A percentile compares a stretch with the other conserved stretches of the same genome.
Evolutionary conservation across 2,797 vertebrate genomes (phyloP).

Genomic region (Amazona finschi): DNA sequence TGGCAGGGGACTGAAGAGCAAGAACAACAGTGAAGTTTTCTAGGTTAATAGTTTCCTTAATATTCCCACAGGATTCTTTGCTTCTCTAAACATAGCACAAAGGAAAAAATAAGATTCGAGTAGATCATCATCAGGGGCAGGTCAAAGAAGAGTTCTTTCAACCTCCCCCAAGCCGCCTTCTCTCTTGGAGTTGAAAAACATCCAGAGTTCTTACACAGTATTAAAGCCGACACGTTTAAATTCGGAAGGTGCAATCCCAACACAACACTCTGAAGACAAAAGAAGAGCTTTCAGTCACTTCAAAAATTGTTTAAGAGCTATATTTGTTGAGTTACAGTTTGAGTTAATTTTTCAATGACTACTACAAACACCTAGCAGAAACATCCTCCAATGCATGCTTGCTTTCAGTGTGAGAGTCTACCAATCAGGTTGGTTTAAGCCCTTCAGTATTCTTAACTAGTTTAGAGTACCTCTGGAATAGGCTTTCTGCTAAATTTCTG

Average conservation of each 20-base stretch:
- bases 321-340: background rate
- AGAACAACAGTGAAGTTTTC: constrained; percentile 47
- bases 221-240: background rate
- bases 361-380: background rate
- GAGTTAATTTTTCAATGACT: background rate
- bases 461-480: background rate
- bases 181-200: background rate
- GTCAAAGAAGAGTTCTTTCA: constrained; percentile 24
- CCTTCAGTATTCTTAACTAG: background rate
- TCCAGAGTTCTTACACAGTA: accelerated
- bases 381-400: background rate
- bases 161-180: background rate
- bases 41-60: constrained; percentile 63
- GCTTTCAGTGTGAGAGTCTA: background rate
- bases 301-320: background rate
- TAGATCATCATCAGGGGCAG: constrained; percentile 15
- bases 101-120: constrained; percentile 29
- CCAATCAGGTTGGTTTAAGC: background rate
- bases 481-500: background rate
- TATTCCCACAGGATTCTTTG: constrained; percentile 51
- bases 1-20: background rate
- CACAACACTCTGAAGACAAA: background rate
- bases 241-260: background rate
- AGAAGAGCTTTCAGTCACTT: background rate
- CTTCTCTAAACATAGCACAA: constrained; percentile 53